Conservation (phyloP, 2,888 invertebrate genomes). For the Agrilus mali region DNA sequence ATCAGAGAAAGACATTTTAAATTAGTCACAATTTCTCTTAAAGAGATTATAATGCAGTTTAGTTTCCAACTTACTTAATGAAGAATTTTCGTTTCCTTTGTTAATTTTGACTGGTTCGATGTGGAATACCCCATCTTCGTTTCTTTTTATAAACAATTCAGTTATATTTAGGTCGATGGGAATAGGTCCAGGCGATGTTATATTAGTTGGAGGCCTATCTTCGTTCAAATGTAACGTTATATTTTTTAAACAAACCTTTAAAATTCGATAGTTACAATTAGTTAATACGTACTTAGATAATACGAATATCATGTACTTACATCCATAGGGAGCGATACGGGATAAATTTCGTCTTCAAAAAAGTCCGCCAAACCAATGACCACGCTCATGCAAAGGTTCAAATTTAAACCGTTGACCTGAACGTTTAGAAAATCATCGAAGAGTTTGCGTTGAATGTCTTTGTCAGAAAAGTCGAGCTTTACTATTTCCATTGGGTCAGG, state of each 20-base stretch:
- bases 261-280: neutral
- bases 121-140: constrained; percentile 59
- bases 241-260: constrained; percentile 61
- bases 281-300: neutral
- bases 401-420: constrained; percentile 48
- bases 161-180: constrained; percentile 66
- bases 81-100: constrained; percentile 7
- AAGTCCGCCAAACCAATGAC: constrained; percentile 71
- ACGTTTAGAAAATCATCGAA: constrained; percentile 47
- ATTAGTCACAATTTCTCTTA: neutral
- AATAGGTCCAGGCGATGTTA: constrained; percentile 70
- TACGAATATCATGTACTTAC: constrained; percentile 39
- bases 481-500: constrained; percentile 24
- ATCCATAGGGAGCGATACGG: constrained; percentile 69
- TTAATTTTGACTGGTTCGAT: constrained; percentile 42
- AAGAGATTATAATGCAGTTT: no score
- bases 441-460: constrained; percentile 32
- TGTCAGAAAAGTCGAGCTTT: constrained; percentile 33
- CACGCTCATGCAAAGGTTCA: constrained; percentile 69
- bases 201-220: constrained; percentile 68
- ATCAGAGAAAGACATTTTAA: neutral
- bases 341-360: constrained; percentile 75
- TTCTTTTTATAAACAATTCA: constrained; percentile 56
- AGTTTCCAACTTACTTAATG: constrained; percentile 11
- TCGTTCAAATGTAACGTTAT: constrained; percentile 65